phyloP scores from a whole-genome alignment of 2,888 invertebrate genomes.

The Heliconius erato region DNA sequence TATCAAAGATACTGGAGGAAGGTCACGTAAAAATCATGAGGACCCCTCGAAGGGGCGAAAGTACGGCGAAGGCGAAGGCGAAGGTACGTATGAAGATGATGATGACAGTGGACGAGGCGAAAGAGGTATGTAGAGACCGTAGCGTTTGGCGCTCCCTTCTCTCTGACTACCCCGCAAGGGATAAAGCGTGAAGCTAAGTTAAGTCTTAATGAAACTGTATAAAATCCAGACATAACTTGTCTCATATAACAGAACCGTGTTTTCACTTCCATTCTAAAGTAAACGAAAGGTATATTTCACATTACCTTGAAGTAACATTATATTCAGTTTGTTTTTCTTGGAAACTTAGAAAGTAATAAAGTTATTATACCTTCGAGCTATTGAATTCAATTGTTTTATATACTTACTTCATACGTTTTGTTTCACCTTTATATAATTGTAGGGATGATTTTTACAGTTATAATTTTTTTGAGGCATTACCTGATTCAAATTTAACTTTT shows the following conservation, averaged over 20 bases:
- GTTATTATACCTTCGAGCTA: constrained; percentile 19
- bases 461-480: background rate
- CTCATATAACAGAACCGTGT: no score
- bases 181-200: no score
- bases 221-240: background rate
- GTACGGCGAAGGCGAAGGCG: no score
- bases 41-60: no score
- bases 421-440: background rate
- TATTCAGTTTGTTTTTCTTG: constrained; percentile 30
- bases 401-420: background rate
- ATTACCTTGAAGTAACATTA: constrained; percentile 14
- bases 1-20: no score
- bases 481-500: no score
- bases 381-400: constrained; percentile 19
- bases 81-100: no score
- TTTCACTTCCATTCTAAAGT: background rate
- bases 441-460: background rate
- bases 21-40: no score
- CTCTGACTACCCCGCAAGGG: no score
- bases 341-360: constrained; percentile 31
- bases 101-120: no score
- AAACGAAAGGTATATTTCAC: background rate
- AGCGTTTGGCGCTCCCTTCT: no score
- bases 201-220: background rate
- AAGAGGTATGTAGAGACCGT: no score